Percentiles rank a stretch among this genome's conserved stretches.
These are phyloP conservation scores for Araneus ventricosus DNA, from an alignment of 1,140 invertebrate genomes.

Conservation along the genomic window DNA sequence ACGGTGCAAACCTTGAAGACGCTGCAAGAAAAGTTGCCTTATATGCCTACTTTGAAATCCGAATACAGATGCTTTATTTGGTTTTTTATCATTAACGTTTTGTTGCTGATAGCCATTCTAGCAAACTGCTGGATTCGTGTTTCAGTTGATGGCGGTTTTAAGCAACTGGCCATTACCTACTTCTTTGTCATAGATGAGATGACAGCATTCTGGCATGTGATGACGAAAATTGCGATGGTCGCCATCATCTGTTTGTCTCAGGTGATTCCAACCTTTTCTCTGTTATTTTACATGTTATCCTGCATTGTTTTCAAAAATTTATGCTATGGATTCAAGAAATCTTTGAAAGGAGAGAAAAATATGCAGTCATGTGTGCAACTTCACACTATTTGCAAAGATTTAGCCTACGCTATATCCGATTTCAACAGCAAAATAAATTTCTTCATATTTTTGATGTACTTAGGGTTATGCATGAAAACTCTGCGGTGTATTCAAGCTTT, in stretches of 20 bases:
- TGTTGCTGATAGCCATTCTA: neutral
- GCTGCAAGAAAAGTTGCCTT: neutral
- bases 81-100: neutral
- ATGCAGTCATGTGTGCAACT: neutral
- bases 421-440: neutral
- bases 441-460: neutral
- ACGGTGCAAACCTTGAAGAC: neutral
- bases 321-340: neutral
- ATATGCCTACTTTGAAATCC: neutral
- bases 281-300: neutral
- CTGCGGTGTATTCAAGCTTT: neutral
- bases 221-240: neutral
- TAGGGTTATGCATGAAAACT: neutral
- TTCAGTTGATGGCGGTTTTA: no score
- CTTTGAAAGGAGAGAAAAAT: neutral
- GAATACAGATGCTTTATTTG: neutral
- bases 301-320: neutral
- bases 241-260: neutral
- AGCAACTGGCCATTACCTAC: neutral
- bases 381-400: neutral
- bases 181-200: neutral
- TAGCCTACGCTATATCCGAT: neutral
- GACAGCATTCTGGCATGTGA: neutral
- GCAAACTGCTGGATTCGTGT: neutral
- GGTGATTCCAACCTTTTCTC: neutral